Evolutionary conservation across 1,140 invertebrate species (phyloP).

Genomic region (Ceratosolen fusciceps): DNA sequence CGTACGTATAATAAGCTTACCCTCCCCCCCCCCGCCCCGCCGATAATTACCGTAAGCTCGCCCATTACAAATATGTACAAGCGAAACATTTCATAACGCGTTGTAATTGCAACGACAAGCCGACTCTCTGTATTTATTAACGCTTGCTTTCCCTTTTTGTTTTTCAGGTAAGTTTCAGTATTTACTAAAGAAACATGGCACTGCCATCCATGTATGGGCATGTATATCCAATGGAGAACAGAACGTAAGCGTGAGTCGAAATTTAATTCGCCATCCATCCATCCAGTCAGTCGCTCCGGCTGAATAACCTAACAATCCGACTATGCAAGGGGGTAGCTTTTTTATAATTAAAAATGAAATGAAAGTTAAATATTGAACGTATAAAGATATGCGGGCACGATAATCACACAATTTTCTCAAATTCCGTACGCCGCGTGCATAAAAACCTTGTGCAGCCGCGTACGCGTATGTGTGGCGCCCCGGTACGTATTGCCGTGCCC

Average conservation of each 20-base stretch:
- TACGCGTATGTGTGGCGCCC: no score
- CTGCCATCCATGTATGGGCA: not conserved
- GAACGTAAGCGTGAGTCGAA: conserved; percentile 30
- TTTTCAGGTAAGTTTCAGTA: conserved; percentile 42
- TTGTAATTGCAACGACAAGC: no score
- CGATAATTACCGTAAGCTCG: no score
- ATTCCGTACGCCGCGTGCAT: not conserved
- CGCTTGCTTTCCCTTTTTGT: not conserved
- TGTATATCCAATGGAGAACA: no score
- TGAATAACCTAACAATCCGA: not conserved
- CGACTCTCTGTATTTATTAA: no score
- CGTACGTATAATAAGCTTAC: no score
- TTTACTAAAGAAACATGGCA: not conserved
- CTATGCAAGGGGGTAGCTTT: not conserved
- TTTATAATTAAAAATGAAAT: conserved; percentile 25
- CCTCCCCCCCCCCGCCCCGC: no score
- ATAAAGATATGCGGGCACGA: not conserved
- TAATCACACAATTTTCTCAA: not conserved
- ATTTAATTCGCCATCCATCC: conserved; percentile 20
- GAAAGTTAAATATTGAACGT: conserved; percentile 24
- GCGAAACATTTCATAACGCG: no score
- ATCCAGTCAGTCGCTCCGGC: no score
- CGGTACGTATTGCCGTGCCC: no score
- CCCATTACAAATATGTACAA: no score
- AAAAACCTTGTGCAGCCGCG: no score